Evolutionary conservation across 1,140 invertebrate species (phyloP), one percentile per base, ranked within the genome.

Genomic region (Ganaspis sp.): DNA sequence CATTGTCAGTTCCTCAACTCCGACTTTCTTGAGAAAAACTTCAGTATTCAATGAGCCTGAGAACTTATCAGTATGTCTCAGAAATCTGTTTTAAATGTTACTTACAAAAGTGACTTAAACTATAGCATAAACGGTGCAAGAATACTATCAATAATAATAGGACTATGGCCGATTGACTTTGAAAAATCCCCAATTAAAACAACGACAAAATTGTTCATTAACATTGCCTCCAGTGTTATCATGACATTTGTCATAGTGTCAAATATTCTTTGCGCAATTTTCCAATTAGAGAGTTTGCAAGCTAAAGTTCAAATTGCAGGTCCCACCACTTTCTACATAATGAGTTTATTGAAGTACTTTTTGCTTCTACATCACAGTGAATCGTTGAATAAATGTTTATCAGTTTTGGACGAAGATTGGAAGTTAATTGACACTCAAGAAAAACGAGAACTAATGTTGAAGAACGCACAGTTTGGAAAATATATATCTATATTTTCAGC

Each of bases 381-480:
- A 0, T 17, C 42, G 9, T 77, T 86, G 6, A 21, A 40, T 4
- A 54, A 75, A 0, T 84, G 85, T 12, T 70, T 86, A 15, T 9
- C 69, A 15, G 17, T 78, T 0, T 23, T 84, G 1, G 53, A 75
- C 1, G 0, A 8, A 1, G 83, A 84, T 9, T 84, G 83, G 83
- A 45, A n/a, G 12, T n/a, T 34, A 64, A 45, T 4, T n/a, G 11
- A 37, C 0, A 26, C 74, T 6, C 26, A 72, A 9, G 42, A 69
- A 1, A 58, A 83, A 4, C 73, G 69, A 0, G 9, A 77, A 11
- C 70, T 80, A 6, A 81, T 85, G 73, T 26, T 78, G 1, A 69
- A 78, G 5, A 82, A 40, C 15, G 81, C 78, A 1, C 77, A 40
- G 2, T 70, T 82, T 9, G 83, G 82, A 6, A 45, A 80, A 19